These are phyloP conservation scores for Chiridota heheva DNA, from an alignment of 35 echinoderm and acorn worm species.

Conservation along the genomic window DNA sequence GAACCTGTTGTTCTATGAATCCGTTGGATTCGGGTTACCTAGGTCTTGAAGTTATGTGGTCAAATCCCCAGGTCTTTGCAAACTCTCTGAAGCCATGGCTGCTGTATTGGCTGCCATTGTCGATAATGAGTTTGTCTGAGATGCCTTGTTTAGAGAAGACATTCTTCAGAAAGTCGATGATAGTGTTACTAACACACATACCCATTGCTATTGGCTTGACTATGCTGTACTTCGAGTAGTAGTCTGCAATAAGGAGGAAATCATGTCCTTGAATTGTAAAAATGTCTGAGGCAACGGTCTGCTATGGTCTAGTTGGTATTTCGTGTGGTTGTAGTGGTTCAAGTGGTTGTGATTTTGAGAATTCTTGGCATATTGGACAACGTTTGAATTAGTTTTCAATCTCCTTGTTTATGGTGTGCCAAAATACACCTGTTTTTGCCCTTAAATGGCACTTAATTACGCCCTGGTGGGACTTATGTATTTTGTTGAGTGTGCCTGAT, in stretches of 20 bases:
- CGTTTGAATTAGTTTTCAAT: slow-evolving; percentile 36
- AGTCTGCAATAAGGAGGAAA: slow-evolving; percentile 53
- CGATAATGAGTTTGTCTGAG: slow-evolving; percentile 60
- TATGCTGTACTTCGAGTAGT: slow-evolving; percentile 62
- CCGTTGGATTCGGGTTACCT: slow-evolving; percentile 55
- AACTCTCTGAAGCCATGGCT: slow-evolving; percentile 42
- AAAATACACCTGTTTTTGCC: slow-evolving; percentile 29
- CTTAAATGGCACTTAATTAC: slow-evolving; percentile 40
- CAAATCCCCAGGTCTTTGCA: slow-evolving; percentile 39
- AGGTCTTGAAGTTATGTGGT: slow-evolving; percentile 57
- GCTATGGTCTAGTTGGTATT: slow-evolving; percentile 62
- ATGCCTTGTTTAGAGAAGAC: slow-evolving; percentile 73
- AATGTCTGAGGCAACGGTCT: slow-evolving; percentile 60
- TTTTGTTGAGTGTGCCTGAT: slow-evolving; percentile 29
- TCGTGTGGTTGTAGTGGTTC: slow-evolving; percentile 58
- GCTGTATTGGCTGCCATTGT: slow-evolving; percentile 68
- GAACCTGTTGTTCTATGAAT: slow-evolving; percentile 37
- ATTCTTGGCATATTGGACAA: slow-evolving; percentile 57
- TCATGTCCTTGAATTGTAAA: slow-evolving; percentile 52
- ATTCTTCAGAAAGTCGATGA: slow-evolving; percentile 40
- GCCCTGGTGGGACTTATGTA: slow-evolving; percentile 63
- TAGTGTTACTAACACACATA: slow-evolving; percentile 17
- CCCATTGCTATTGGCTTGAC: slow-evolving; percentile 25
- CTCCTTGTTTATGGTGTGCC: slow-evolving; percentile 63
- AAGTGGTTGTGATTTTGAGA: slow-evolving; percentile 7